Evolutionary conservation across 2,797 vertebrate species (phyloP).

Genomic region (Galagoides demidoff): DNA sequence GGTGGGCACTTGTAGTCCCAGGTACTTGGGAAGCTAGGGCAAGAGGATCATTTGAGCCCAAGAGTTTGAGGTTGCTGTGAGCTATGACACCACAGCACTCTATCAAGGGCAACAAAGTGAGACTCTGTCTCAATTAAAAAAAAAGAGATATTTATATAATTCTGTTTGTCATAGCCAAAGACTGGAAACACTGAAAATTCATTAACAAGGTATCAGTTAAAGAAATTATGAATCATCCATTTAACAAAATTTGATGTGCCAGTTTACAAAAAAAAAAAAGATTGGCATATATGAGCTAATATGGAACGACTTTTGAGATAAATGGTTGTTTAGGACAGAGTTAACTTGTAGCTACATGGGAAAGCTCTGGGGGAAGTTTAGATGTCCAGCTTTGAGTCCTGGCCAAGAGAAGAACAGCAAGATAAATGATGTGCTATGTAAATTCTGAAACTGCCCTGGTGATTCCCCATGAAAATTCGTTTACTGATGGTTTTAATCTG

Average conservation of each 20-base stretch:
- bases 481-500: background rate
- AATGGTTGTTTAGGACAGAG: too few species aligned
- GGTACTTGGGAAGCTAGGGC: too few species aligned
- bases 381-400: background rate
- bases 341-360: background rate
- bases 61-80: too few species aligned
- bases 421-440: background rate
- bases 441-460: background rate
- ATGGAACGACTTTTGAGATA: background rate
- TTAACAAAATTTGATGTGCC: background rate
- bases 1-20: too few species aligned
- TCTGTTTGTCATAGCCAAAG: background rate
- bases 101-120: too few species aligned
- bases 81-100: too few species aligned
- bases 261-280: background rate
- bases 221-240: background rate
- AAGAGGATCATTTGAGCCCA: too few species aligned
- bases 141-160: background rate
- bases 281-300: background rate
- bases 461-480: background rate
- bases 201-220: background rate
- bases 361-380: background rate
- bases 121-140: too few species aligned
- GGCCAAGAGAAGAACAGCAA: background rate
- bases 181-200: background rate